phyloP scores from a whole-genome alignment of 2,113 vertebrate species.

The Mobula birostris region DNA sequence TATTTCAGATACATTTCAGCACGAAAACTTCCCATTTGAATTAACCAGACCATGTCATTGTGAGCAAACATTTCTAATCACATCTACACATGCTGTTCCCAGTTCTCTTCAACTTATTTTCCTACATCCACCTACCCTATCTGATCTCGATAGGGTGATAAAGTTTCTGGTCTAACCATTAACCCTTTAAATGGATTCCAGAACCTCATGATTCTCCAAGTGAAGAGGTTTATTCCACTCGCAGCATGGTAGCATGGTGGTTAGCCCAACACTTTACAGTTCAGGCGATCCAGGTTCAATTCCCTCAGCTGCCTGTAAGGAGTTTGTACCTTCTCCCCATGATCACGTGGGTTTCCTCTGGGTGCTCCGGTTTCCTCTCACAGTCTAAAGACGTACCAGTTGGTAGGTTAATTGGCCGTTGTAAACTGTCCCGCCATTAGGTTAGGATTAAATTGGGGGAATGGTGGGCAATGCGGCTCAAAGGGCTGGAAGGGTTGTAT shows the following conservation, averaged over 20 bases:
- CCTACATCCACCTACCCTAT: not conserved
- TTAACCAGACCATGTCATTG: not conserved
- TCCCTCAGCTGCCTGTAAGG: too few relatives aligned
- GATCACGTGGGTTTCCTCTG: too few relatives aligned
- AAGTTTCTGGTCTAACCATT: not conserved
- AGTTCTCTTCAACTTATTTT: not conserved
- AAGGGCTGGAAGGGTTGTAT: too few relatives aligned
- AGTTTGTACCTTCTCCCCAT: too few relatives aligned
- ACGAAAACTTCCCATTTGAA: not conserved
- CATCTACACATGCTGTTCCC: not conserved
- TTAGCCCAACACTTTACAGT: not conserved
- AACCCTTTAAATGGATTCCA: not conserved
- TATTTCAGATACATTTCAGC: not conserved
- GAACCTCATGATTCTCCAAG: not conserved
- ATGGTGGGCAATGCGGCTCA: too few relatives aligned
- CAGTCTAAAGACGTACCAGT: too few relatives aligned
- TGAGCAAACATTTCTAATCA: not conserved
- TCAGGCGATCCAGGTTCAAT: not conserved
- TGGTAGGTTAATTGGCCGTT: too few relatives aligned
- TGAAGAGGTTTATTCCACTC: not conserved
- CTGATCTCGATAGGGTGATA: not conserved
- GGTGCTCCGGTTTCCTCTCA: too few relatives aligned
- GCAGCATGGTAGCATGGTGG: not conserved
- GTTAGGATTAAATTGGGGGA: too few relatives aligned
- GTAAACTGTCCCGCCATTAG: too few relatives aligned